Evolutionary conservation across 2,888 invertebrate genomes (phyloP), one percentile per base, ranked within the genome.

Genomic region (Colletes collaris): DNA sequence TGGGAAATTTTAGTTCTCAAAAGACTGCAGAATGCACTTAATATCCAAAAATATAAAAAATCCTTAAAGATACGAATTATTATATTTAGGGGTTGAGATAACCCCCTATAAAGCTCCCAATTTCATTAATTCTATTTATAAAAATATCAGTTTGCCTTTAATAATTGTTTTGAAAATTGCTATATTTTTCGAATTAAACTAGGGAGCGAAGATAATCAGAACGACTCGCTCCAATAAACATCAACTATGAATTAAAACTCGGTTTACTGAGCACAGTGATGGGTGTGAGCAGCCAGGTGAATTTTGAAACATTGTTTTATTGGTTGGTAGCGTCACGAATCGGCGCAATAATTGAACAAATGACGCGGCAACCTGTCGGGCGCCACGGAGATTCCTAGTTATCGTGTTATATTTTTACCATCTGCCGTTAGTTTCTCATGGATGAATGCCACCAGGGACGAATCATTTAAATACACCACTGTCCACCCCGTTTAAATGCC

Each of bases 361-460:
- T 88, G 89, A 84, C 87, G 86, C 83, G 73, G 71, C 89, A 91
- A 91, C 92, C 92, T 92, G 91, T 89, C 86, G 86, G 76, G 50
- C 69, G 75, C 76, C 79, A 85, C 83, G 88, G 83, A 88, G 89
- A 92, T 90, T 90, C 89, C 80, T 85, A 82, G 66, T 67, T 74
- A 82, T 68, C 79, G 83, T 70, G 84, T 87, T 86, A 75, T 86
- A 79, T 87, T 88, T 85, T 62, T 52, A 85, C 87, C 92, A 92
- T 91, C 91, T 92, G 92, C 77, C 86, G 86, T 84, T 75, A 91
- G 56, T 92, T 92, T 92, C 92, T 91, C 92, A 92, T 92, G 92
- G 89, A 84, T 85, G 86, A 87, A 44, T 60, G 62, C 83, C 77
- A 71, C 73, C 71, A 76, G 81, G 87, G 83, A 81, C 79, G 87